These are phyloP conservation scores for Etia nguti DNA, from an alignment of 2,113 vertebrate species.

Conservation along the genomic window DNA sequence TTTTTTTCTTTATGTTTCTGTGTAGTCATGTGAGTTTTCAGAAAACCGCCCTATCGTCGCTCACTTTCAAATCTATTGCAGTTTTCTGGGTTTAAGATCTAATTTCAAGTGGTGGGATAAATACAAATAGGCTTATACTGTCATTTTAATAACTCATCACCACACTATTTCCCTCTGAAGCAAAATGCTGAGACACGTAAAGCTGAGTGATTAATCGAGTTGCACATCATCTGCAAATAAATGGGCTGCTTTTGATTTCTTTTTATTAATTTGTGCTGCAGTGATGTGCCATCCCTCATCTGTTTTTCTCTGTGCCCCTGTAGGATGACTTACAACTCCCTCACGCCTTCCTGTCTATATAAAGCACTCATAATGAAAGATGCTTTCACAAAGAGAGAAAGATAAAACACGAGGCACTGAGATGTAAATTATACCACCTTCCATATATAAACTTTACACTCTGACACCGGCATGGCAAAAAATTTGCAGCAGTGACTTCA, in stretches of 20 bases:
- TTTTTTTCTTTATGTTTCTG: background rate
- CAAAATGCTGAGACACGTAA: background rate
- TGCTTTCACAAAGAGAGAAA: background rate
- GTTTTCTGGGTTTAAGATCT: background rate
- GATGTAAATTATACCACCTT: background rate
- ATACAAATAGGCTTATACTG: background rate
- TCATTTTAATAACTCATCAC: slow-evolving; percentile 6
- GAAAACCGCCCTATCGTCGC: background rate
- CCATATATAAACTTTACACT: background rate
- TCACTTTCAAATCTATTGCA: background rate
- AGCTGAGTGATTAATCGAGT: background rate
- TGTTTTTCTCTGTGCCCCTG: slow-evolving; percentile 2
- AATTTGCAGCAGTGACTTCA: background rate
- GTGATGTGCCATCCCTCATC: background rate
- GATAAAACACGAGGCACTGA: background rate
- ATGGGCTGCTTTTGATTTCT: background rate
- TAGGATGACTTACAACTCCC: slow-evolving; percentile 12
- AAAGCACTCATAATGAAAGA: slow-evolving; percentile 2
- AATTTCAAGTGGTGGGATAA: background rate
- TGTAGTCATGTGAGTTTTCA: background rate
- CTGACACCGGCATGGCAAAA: background rate
- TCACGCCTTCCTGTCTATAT: background rate
- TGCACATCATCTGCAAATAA: background rate
- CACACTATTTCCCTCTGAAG: background rate
- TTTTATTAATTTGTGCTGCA: background rate